These are phyloP conservation scores for Epinephelus coioides DNA, from an alignment of 2,797 vertebrate genomes.

Conservation along the genomic window DNA sequence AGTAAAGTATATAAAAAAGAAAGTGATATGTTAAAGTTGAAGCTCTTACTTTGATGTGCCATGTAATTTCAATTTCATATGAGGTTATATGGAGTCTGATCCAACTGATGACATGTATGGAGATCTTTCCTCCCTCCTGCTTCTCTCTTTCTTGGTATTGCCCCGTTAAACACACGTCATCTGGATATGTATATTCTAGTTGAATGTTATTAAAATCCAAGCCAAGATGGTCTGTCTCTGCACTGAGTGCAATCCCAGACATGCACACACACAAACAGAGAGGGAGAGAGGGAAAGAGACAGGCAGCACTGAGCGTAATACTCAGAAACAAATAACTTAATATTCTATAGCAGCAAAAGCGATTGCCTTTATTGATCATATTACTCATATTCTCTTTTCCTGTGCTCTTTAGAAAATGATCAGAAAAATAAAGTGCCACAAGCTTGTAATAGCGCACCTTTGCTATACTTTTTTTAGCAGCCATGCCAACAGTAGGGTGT, in stretches of 20 bases:
- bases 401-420: background rate
- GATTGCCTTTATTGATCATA: background rate
- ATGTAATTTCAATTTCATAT: background rate
- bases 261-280: background rate
- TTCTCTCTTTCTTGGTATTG: background rate
- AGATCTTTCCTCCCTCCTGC: too few species aligned
- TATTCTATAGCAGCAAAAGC: background rate
- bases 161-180: background rate
- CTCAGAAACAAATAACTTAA: background rate
- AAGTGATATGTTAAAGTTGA: background rate
- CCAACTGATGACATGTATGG: background rate
- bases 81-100: background rate
- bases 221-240: background rate
- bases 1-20: too few species aligned
- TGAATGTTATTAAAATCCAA: slow-evolving; percentile 3
- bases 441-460: background rate
- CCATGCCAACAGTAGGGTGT: background rate
- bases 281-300: background rate
- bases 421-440: background rate
- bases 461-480: background rate
- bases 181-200: background rate
- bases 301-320: background rate
- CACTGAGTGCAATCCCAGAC: background rate
- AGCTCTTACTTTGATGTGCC: background rate
- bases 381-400: background rate